A percentile compares a stretch with the other conserved stretches of the same genome.
Evolutionary conservation across 2,113 vertebrate genomes (phyloP).

Genomic region (Ivindomyrus marchei): DNA sequence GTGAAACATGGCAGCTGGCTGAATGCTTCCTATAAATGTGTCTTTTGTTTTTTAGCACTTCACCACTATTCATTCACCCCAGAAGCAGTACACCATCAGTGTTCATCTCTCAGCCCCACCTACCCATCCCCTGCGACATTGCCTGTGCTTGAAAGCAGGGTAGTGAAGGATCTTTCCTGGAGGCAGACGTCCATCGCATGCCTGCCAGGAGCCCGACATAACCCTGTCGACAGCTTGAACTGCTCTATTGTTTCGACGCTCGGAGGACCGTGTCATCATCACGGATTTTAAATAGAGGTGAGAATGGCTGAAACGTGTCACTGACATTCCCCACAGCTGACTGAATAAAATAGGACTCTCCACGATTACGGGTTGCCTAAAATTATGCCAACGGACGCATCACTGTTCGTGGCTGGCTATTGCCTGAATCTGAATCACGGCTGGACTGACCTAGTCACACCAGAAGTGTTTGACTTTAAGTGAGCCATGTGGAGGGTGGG

Average conservation of each 20-base stretch:
- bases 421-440: neutral
- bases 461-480: neutral
- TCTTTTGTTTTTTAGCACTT: neutral
- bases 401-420: neutral
- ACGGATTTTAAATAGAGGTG: neutral
- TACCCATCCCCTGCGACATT: neutral
- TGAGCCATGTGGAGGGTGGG: neutral
- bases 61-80: neutral
- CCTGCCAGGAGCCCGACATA: neutral
- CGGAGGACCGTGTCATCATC: neutral
- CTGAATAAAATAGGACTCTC: neutral
- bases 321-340: neutral
- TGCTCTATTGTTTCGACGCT: neutral
- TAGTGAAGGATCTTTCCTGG: neutral
- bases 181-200: neutral
- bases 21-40: neutral
- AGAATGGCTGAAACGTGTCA: neutral
- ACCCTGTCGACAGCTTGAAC: neutral
- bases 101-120: neutral
- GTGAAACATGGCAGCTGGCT: neutral
- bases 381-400: neutral
- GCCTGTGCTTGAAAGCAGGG: neutral
- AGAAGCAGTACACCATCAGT: neutral
- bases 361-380: neutral
- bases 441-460: neutral